Evolutionary conservation across 2,797 vertebrate species (phyloP).

Genomic region (Pipistrellus pygmaeus): DNA sequence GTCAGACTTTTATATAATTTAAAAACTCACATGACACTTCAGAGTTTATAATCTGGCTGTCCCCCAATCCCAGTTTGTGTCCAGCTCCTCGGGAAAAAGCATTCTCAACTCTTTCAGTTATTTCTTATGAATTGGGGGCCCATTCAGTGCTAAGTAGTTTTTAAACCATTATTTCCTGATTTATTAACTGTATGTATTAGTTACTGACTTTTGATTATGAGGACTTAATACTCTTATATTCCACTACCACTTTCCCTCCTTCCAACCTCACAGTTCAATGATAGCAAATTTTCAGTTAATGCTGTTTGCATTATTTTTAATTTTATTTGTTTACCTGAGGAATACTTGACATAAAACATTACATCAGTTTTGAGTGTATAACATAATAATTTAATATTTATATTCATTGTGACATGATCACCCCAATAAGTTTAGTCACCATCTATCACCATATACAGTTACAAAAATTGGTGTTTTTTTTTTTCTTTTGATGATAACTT

Average conservation of each 20-base stretch:
- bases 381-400: background rate
- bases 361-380: background rate
- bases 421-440: background rate
- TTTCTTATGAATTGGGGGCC: background rate
- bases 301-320: background rate
- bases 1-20: background rate
- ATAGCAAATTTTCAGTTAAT: background rate
- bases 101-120: background rate
- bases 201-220: background rate
- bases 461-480: background rate
- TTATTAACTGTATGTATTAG: background rate
- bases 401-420: background rate
- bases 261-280: background rate
- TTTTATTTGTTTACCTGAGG: background rate
- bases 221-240: background rate
- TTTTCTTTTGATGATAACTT: background rate
- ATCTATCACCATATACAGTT: background rate
- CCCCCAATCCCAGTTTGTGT: background rate
- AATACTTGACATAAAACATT: background rate
- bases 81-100: background rate
- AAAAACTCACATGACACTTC: background rate
- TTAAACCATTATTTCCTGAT: background rate
- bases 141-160: background rate
- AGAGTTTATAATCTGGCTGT: background rate
- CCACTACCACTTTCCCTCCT: background rate